Base-by-base conservation (phyloP, 2,888 invertebrate genomes). In the Bhutanitis thaidina region DNA sequence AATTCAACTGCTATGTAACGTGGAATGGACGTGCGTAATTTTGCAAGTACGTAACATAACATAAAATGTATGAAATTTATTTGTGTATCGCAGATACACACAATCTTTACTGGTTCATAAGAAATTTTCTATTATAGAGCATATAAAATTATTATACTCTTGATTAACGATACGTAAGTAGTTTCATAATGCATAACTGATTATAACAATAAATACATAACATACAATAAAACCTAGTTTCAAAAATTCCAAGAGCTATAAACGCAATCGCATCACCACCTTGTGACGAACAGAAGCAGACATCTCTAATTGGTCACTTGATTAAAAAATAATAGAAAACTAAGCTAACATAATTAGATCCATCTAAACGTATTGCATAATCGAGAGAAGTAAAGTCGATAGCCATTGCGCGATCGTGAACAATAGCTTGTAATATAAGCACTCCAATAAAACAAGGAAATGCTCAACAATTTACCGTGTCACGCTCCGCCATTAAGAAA, bases 1-100 rank as follows among this genome's bases (percentile, higher is more conserved):
- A 78, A 72, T 73, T 68, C 65, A 64, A 68, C 69, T 69, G 69
- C 69, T 74, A 67, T 61, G 58, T 59, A 56, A 61, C 62, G 65
- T 58, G 34, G 56, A 57, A 70, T 65, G 64, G 64, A 67, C 65
- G 61, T 4, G 30, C 37, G 9, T 41, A 39, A 27, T 27, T 15
- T 35, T 41, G n/a, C 16, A 41, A 5, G 27, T 29, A 40, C 27
- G 12, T 34, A 12, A 34, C 12, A 12, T 34, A 12, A 10, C 9
- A 10, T 29, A 29, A n/a, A n/a, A n/a, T n/a, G n/a, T n/a, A n/a
- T n/a, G n/a, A n/a, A n/a, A n/a, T n/a, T n/a, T n/a, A n/a, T n/a
- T n/a, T n/a, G n/a, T n/a, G n/a, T n/a, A n/a, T n/a, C n/a, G n/a
- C n/a, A n/a, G n/a, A n/a, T n/a, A n/a, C n/a, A n/a, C n/a, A n/a